Conservation (phyloP, 2,888 invertebrate species). For the Pyrrhia umbra region DNA sequence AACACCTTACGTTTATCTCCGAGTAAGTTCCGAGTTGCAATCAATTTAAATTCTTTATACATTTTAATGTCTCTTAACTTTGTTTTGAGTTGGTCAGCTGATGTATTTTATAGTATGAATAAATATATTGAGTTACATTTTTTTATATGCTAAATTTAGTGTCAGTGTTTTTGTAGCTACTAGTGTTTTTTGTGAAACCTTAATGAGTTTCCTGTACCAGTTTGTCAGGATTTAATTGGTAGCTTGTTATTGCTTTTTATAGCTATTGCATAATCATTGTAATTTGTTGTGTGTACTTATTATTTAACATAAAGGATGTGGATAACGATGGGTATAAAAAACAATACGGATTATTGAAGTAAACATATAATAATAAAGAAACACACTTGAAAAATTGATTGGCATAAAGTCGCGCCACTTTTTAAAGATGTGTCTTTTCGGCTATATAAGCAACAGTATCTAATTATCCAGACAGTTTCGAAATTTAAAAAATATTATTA, state of each 20-base stretch:
- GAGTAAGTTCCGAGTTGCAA: conserved; percentile 50
- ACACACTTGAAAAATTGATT: no score
- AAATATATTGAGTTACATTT: not conserved
- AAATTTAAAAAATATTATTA: conserved; percentile 8
- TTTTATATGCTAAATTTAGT: not conserved
- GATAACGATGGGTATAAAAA: not conserved
- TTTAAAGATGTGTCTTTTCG: not conserved
- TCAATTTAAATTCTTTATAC: conserved; percentile 63
- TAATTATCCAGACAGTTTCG: not conserved
- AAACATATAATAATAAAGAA: not conserved
- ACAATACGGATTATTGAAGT: not conserved
- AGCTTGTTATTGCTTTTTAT: conserved; percentile 41
- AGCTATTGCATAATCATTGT: conserved; percentile 30
- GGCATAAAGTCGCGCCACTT: not conserved
- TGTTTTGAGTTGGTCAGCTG: conserved; percentile 47
- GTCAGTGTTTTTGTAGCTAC: not conserved
- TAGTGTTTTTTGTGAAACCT: conserved; percentile 31
- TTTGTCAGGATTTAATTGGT: conserved; percentile 53
- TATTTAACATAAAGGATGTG: conserved; percentile 23
- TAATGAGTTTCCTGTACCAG: conserved; percentile 51
- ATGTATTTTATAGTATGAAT: not conserved
- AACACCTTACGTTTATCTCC: conserved; percentile 60
- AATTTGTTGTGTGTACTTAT: conserved; percentile 41
- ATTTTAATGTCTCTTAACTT: conserved; percentile 35
- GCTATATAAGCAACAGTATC: not conserved